A percentile compares a stretch with the other conserved stretches of the same genome.
These are phyloP conservation scores for Cyaniris semiargus DNA, from an alignment of 2,888 invertebrate genomes.

Conservation along the genomic window DNA sequence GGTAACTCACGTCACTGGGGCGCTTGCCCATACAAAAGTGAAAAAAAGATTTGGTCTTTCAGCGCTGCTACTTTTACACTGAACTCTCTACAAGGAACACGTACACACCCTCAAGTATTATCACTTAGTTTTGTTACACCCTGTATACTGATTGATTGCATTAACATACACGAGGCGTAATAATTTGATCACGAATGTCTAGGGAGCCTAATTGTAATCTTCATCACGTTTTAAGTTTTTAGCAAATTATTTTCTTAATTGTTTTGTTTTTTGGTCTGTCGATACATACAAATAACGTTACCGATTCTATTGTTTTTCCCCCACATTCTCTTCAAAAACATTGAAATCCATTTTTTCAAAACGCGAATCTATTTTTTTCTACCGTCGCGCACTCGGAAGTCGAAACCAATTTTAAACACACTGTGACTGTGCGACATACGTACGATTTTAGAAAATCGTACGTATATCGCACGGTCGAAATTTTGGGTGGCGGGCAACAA, in stretches of 20 bases:
- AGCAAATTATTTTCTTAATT: neutral
- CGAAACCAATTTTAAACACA: too few species aligned
- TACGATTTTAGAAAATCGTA: neutral
- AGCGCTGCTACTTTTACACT: too few species aligned
- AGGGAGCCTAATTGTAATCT: neutral
- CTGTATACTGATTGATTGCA: neutral
- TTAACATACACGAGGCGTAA: slow-evolving; percentile 20
- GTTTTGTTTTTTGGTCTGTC: neutral
- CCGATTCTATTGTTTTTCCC: neutral
- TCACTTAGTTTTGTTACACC: too few species aligned
- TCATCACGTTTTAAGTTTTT: neutral
- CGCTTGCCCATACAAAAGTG: too few species aligned
- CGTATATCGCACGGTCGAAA: too few species aligned
- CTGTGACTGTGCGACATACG: neutral
- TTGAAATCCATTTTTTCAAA: too few species aligned
- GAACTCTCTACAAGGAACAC: too few species aligned
- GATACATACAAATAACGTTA: neutral
- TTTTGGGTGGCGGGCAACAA: neutral
- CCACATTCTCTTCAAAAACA: neutral
- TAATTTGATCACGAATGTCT: slow-evolving; percentile 23
- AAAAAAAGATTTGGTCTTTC: too few species aligned
- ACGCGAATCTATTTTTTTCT: too few species aligned
- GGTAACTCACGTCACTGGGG: too few species aligned
- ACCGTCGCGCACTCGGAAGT: too few species aligned
- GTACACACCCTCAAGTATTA: too few species aligned